A percentile compares a stretch with the other conserved stretches of the same genome.
These are phyloP conservation scores for Ceramica pisi DNA, from an alignment of 2,888 invertebrate genomes.

Conservation along the genomic window DNA sequence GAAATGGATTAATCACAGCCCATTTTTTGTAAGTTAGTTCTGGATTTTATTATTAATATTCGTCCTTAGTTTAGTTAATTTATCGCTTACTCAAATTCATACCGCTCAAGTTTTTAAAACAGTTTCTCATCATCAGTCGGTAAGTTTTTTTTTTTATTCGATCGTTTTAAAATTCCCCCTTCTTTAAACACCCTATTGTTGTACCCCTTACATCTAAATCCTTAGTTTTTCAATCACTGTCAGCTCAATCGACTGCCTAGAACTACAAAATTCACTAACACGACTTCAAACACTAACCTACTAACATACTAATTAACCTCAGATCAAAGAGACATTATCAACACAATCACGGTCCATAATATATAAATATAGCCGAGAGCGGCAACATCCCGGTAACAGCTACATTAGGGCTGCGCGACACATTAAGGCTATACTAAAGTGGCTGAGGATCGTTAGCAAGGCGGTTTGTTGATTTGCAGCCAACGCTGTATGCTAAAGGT, in stretches of 20 bases:
- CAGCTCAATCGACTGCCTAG: background rate
- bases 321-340: slow-evolving; percentile 20
- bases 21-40: too few species aligned
- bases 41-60: too few species aligned
- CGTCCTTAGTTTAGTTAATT: too few species aligned
- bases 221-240: background rate
- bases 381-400: slow-evolving; percentile 6
- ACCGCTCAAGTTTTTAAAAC: too few species aligned
- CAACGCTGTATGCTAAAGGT: too few species aligned
- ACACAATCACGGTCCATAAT: slow-evolving; percentile 39
- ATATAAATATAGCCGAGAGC: background rate
- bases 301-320: slow-evolving; percentile 8
- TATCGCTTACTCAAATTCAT: too few species aligned
- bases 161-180: too few species aligned
- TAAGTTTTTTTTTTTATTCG: too few species aligned
- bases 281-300: background rate
- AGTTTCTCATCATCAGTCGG: too few species aligned
- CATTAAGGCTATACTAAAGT: slow-evolving; percentile 23
- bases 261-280: background rate
- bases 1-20: too few species aligned
- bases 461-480: slow-evolving; percentile 20
- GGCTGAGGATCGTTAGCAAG: slow-evolving; percentile 22
- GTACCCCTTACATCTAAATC: background rate
- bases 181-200: too few species aligned
- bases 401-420: slow-evolving; percentile 16